Percentiles rank a stretch among this genome's conserved stretches.
Evolutionary conservation across 2,797 vertebrate species (phyloP).

Genomic region (Chiloscyllium punctatum): DNA sequence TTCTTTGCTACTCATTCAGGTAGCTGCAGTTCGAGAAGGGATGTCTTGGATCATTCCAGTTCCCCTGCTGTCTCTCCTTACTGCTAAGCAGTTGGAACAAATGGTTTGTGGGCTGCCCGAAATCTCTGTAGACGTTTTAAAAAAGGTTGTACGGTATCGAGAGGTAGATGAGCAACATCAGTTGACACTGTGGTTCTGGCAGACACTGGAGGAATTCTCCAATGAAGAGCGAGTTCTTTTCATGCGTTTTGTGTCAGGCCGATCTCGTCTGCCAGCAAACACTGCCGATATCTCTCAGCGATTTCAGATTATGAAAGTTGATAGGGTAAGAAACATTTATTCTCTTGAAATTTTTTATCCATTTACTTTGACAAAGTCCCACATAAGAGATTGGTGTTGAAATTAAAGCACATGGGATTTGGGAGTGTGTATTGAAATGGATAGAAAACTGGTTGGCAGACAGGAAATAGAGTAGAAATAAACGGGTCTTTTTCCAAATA

Average conservation of each 20-base stretch:
- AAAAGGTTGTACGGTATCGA: slow-evolving; percentile 70
- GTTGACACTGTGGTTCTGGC: slow-evolving; percentile 73
- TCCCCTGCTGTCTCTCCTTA: slow-evolving; percentile 68
- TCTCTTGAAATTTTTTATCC: too few relatives aligned
- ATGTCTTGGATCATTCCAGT: slow-evolving; percentile 75
- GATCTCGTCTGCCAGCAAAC: slow-evolving; percentile 69
- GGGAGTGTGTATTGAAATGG: too few relatives aligned
- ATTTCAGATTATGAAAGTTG: slow-evolving; percentile 77
- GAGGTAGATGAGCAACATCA: slow-evolving; percentile 73
- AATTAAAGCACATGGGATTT: too few relatives aligned
- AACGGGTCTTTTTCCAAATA: too few relatives aligned
- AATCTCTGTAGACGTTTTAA: slow-evolving; percentile 70
- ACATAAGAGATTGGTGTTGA: too few relatives aligned
- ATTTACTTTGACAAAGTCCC: too few relatives aligned
- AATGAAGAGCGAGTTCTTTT: slow-evolving; percentile 73
- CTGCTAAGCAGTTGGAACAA: slow-evolving; percentile 69
- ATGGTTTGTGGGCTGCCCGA: slow-evolving; percentile 76
- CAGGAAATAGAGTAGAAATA: too few relatives aligned
- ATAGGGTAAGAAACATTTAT: slow-evolving; percentile 60
- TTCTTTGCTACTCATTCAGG: slow-evolving; percentile 48
- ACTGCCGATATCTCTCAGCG: slow-evolving; percentile 73
- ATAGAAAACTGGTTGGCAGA: too few relatives aligned
- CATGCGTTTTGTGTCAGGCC: slow-evolving; percentile 72
- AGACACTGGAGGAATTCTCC: slow-evolving; percentile 68
- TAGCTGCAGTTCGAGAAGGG: slow-evolving; percentile 70